Conservation (phyloP, 2,888 invertebrate species). For the Parnassius glacialis region DNA sequence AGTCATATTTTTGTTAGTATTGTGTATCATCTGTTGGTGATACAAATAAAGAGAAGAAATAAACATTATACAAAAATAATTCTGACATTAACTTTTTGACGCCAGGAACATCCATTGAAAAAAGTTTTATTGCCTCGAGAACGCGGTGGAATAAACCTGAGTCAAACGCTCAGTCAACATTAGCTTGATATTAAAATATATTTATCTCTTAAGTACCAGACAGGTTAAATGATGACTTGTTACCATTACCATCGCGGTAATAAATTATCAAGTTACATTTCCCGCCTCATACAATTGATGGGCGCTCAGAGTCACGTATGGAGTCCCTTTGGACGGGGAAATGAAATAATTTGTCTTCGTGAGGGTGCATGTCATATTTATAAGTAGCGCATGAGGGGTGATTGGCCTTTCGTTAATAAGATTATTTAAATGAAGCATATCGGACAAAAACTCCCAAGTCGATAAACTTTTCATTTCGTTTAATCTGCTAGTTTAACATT, state of each 20-base stretch:
- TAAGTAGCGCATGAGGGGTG: conserved; percentile 52
- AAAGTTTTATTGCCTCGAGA: conserved; percentile 18
- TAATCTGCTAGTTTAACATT: too few relatives aligned
- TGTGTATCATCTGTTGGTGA: too few relatives aligned
- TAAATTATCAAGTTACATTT: conserved; percentile 60
- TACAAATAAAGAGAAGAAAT: too few relatives aligned
- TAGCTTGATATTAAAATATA: conserved; percentile 27
- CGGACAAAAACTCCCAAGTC: conserved; percentile 1
- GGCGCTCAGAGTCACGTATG: conserved; percentile 68
- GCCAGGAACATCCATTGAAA: conserved; percentile 1
- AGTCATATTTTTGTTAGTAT: too few relatives aligned
- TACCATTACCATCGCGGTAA: conserved; percentile 55
- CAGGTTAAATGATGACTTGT: conserved; percentile 32
- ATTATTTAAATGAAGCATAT: conserved; percentile 13
- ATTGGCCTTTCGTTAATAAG: conserved; percentile 47
- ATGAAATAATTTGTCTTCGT: conserved; percentile 80
- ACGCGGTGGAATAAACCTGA: conserved; percentile 22
- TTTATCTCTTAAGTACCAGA: conserved; percentile 27
- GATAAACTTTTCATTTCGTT: too few relatives aligned
- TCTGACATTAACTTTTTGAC: too few relatives aligned
- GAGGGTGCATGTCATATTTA: conserved; percentile 79
- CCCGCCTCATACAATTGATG: conserved; percentile 58
- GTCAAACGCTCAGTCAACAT: conserved; percentile 19
- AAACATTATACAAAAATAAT: too few relatives aligned
- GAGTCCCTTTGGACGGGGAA: conserved; percentile 70